Conservation (phyloP, 2,113 vertebrate genomes). For the Cinclus cinclus region DNA sequence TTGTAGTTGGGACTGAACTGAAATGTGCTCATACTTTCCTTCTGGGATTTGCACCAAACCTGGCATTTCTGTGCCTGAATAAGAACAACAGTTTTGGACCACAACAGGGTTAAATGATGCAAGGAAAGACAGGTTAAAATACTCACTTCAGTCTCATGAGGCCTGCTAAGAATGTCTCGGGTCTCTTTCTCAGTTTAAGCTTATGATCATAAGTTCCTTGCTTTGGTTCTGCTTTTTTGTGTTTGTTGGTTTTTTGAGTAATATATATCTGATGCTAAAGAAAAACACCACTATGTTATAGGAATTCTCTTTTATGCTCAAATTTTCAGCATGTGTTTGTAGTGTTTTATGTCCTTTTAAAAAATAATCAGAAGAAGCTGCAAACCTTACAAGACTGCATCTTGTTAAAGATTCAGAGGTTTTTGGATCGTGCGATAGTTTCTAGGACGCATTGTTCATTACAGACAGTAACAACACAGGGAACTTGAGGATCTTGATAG, state of each 20-base stretch:
- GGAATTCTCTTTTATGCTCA: not conserved
- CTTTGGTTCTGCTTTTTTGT: not conserved
- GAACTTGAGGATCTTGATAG: not conserved
- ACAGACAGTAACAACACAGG: not conserved
- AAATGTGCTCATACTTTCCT: rapidly evolving
- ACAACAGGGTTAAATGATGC: not conserved
- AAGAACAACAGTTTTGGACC: not conserved
- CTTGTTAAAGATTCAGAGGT: not conserved
- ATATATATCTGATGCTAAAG: not conserved
- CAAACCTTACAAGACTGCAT: not conserved
- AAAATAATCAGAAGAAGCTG: not conserved
- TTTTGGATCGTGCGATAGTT: not conserved
- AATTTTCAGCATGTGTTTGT: not conserved
- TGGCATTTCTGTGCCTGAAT: not conserved
- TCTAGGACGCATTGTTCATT: not conserved
- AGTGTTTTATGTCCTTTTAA: not conserved
- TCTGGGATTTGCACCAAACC: not conserved
- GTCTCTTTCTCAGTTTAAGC: not conserved
- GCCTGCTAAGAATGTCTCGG: not conserved
- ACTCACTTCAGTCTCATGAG: not conserved
- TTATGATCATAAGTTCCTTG: not conserved
- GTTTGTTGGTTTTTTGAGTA: not conserved
- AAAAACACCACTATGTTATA: not conserved
- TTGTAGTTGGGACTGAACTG: not conserved
- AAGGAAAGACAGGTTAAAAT: not conserved